Evolutionary conservation across 2,888 invertebrate species (phyloP).

Genomic region (Pseudococcus viburni): DNA sequence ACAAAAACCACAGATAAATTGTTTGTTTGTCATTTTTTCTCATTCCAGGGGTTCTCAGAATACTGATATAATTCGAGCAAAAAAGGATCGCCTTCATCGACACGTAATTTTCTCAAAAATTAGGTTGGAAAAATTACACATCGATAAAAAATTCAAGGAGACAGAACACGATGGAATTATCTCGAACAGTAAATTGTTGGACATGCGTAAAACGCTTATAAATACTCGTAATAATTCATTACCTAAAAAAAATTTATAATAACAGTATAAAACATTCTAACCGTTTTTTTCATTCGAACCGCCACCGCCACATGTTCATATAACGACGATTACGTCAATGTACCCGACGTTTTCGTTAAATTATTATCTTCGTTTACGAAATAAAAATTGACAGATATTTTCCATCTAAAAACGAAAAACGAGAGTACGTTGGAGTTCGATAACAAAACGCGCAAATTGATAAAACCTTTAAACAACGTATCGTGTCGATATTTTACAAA

Average conservation of each 20-base stretch:
- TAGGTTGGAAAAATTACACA: not conserved
- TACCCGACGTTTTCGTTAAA: not conserved
- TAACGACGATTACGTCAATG: constrained; percentile 13
- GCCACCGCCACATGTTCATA: not conserved
- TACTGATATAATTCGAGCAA: no score
- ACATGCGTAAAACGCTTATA: constrained; percentile 1
- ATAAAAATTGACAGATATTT: constrained; percentile 47
- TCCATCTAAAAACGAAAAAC: not conserved
- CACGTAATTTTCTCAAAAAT: not conserved
- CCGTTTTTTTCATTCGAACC: not conserved
- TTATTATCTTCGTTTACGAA: constrained; percentile 32
- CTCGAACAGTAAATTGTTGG: not conserved
- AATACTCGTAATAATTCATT: constrained; percentile 1
- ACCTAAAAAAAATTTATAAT: constrained; percentile 23
- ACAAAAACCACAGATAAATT: not conserved
- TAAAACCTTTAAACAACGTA: not conserved
- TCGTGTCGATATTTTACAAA: not conserved
- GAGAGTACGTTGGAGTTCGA: not conserved
- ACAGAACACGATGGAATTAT: not conserved
- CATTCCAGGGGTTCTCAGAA: not conserved
- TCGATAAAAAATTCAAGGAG: not conserved
- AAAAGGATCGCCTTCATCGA: no score
- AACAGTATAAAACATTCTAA: constrained; percentile 1
- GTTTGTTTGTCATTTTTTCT: not conserved
- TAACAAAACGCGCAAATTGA: constrained; percentile 10